A percentile compares a stretch with the other conserved stretches of the same genome.
phyloP scores from a whole-genome alignment of 2,888 invertebrate genomes.

The Fissipunctia ypsillon region DNA sequence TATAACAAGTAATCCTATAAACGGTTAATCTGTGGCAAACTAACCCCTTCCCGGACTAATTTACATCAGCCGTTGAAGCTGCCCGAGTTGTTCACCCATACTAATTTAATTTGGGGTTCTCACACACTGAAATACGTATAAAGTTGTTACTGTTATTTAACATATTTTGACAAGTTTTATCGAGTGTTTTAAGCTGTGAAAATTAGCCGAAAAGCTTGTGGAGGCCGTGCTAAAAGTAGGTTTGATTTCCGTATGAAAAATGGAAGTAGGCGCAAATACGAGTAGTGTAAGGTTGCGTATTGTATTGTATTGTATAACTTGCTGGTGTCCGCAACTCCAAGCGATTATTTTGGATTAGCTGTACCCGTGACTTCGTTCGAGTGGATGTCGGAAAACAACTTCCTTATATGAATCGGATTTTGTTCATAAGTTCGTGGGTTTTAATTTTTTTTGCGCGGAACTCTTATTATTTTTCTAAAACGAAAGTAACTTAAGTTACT shows the following conservation, averaged over 20 bases:
- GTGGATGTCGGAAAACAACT: too few species aligned
- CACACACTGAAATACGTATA: conserved; percentile 12
- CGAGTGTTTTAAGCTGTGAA: background rate
- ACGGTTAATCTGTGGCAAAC: conserved; percentile 28
- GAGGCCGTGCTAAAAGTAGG: background rate
- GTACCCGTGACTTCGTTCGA: too few species aligned
- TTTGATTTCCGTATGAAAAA: too few species aligned
- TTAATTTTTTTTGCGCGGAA: too few species aligned
- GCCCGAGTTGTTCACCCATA: conserved; percentile 30
- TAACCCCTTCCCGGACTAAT: conserved; percentile 25
- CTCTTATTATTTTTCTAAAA: too few species aligned
- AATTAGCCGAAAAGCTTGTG: background rate
- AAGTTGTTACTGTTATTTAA: conserved; percentile 21
- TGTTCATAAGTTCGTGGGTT: too few species aligned
- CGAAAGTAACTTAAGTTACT: too few species aligned
- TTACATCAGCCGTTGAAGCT: conserved; percentile 37
- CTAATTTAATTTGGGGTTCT: conserved; percentile 55
- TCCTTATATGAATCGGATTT: too few species aligned
- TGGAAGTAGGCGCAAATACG: too few species aligned
- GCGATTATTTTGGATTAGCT: too few species aligned
- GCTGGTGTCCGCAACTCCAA: too few species aligned
- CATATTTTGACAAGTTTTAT: conserved; percentile 18
- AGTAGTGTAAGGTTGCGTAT: background rate
- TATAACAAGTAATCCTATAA: conserved; percentile 16
- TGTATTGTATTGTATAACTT: background rate